A percentile compares a stretch with the other conserved stretches of the same genome.
phyloP scores from a whole-genome alignment of 2,113 vertebrate species.

The Buteo buteo region DNA sequence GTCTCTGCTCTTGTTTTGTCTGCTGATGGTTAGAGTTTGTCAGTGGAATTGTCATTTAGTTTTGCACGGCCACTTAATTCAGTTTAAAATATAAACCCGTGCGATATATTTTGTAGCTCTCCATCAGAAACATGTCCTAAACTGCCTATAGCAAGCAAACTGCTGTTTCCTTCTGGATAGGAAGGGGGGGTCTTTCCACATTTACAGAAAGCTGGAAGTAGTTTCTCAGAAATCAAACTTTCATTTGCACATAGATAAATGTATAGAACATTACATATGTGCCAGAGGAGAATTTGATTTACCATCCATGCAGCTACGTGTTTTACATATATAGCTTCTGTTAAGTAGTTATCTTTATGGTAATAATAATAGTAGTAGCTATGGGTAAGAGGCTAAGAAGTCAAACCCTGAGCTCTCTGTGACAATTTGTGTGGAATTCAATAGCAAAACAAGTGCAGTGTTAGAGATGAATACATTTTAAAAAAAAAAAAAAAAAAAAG shows the following conservation, averaged over 20 bases:
- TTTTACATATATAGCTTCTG: neutral
- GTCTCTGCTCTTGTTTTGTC: neutral
- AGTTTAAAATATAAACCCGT: neutral
- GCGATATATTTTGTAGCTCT: neutral
- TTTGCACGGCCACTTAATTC: neutral
- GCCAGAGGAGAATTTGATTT: neutral
- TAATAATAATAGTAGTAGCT: neutral
- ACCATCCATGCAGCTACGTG: neutral
- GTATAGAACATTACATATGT: accelerated
- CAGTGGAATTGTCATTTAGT: neutral
- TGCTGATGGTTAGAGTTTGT: neutral
- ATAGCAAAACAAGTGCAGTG: neutral
- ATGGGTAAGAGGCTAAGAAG: neutral
- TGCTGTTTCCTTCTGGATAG: neutral
- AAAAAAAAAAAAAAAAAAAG: neutral
- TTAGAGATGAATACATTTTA: neutral
- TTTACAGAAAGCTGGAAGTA: neutral
- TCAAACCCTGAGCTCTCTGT: neutral
- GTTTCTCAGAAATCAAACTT: neutral
- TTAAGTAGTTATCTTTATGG: neutral
- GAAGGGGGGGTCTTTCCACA: accelerated
- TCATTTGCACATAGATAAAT: accelerated
- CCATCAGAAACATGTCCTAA: neutral
- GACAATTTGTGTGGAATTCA: neutral
- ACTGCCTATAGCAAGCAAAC: neutral